Evolutionary conservation across 2,888 invertebrate genomes (phyloP).

Genomic region (Papilio demoleus): DNA sequence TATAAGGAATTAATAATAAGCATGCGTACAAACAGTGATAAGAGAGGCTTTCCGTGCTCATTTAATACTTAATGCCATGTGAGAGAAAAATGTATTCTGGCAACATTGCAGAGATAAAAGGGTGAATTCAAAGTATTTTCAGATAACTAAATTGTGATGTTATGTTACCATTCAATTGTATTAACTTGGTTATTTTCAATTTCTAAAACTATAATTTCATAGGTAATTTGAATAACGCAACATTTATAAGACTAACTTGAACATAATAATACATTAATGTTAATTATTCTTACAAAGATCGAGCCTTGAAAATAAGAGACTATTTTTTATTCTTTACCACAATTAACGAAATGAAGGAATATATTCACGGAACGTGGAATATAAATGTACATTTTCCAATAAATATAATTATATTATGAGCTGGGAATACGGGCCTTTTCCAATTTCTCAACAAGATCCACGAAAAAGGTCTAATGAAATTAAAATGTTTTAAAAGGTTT

Average conservation of each 20-base stretch:
- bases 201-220: background rate
- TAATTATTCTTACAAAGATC: background rate
- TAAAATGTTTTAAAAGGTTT: slow-evolving; percentile 62
- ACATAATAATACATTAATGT: background rate
- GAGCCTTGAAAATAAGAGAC: background rate
- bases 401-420: slow-evolving; percentile 29
- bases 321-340: slow-evolving; percentile 9
- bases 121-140: slow-evolving; percentile 27
- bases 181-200: background rate
- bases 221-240: background rate
- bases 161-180: background rate
- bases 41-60: slow-evolving; percentile 38
- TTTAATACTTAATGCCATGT: slow-evolving; percentile 34
- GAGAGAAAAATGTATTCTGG: slow-evolving; percentile 30
- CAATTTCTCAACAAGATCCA: slow-evolving; percentile 41
- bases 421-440: slow-evolving; percentile 42
- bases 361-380: background rate
- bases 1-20: slow-evolving; percentile 39
- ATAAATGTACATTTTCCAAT: slow-evolving; percentile 21
- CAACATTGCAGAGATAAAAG: slow-evolving; percentile 7
- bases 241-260: background rate
- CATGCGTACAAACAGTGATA: slow-evolving; percentile 38
- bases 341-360: background rate
- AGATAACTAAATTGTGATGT: slow-evolving; percentile 2
- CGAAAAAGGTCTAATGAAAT: slow-evolving; percentile 55